Conservation (phyloP, 2,797 vertebrate genomes). For the Phrynocephalus guinanensis region DNA sequence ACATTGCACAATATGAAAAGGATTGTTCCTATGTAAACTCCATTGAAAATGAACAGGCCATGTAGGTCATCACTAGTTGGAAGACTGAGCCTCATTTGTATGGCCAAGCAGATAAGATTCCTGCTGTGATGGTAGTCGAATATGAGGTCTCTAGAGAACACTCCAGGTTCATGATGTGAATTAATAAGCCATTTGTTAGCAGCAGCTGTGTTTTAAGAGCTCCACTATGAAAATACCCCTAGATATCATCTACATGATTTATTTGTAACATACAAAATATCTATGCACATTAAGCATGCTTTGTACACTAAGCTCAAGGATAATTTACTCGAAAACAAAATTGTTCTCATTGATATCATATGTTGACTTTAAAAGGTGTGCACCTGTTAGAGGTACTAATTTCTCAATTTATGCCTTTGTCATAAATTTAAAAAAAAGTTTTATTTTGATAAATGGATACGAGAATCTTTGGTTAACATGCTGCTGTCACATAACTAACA, state of each 20-base stretch:
- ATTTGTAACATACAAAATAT: constrained; percentile 9
- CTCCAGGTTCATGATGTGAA: constrained; percentile 22
- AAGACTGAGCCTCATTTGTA: neutral
- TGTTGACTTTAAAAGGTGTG: neutral
- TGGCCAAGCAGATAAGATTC: neutral
- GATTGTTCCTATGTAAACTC: neutral
- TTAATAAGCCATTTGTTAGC: constrained; percentile 7
- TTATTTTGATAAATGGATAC: neutral
- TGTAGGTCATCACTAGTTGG: neutral
- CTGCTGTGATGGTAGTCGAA: neutral
- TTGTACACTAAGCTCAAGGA: neutral
- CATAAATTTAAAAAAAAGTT: neutral
- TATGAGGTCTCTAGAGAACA: neutral
- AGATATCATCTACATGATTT: neutral
- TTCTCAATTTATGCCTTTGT: no score
- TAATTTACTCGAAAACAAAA: constrained; percentile 1
- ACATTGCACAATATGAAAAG: neutral
- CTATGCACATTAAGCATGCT: neutral
- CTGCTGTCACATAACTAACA: neutral
- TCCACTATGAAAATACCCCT: neutral
- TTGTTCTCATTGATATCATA: neutral
- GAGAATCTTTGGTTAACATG: neutral
- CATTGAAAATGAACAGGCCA: constrained; percentile 1
- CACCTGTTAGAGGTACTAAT: neutral
- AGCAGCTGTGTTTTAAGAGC: neutral